Evolutionary conservation across 2,113 vertebrate species (phyloP).

Genomic region (Psittacara wagleri): DNA sequence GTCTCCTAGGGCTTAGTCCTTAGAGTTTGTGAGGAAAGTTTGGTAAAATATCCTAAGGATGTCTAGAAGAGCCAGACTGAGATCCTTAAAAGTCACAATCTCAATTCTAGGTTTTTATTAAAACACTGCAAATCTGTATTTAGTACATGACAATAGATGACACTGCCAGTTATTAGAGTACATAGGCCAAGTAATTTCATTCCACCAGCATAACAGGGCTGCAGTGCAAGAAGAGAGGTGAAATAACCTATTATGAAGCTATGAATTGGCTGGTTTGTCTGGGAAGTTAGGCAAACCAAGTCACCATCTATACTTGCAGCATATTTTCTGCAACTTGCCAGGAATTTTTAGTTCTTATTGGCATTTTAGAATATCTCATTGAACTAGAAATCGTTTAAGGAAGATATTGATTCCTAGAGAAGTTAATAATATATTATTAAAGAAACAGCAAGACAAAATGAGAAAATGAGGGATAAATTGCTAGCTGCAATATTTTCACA

Average conservation of each 20-base stretch:
- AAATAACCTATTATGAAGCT: not conserved
- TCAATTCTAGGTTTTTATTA: not conserved
- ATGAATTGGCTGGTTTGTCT: not conserved
- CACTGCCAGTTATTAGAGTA: not conserved
- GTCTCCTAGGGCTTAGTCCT: not conserved
- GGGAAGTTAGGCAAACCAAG: not conserved
- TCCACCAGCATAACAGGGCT: not conserved
- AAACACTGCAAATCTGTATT: not conserved
- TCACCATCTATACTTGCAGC: not conserved
- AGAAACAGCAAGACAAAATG: not conserved
- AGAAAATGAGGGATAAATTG: not conserved
- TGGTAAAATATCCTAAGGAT: not conserved
- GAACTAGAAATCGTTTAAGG: not conserved
- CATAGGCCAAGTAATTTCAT: not conserved
- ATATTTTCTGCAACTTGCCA: not conserved
- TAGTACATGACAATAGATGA: not conserved
- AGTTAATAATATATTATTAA: not conserved
- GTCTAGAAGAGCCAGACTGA: not conserved
- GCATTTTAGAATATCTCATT: not conserved
- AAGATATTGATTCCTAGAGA: not conserved
- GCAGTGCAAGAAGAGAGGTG: accelerated
- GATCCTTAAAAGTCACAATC: not conserved
- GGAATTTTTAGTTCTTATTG: not conserved
- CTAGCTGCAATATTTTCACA: not conserved
- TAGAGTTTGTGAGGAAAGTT: not conserved